Conservation (phyloP, 2,888 invertebrate species). For the Amphipoea oculea region DNA sequence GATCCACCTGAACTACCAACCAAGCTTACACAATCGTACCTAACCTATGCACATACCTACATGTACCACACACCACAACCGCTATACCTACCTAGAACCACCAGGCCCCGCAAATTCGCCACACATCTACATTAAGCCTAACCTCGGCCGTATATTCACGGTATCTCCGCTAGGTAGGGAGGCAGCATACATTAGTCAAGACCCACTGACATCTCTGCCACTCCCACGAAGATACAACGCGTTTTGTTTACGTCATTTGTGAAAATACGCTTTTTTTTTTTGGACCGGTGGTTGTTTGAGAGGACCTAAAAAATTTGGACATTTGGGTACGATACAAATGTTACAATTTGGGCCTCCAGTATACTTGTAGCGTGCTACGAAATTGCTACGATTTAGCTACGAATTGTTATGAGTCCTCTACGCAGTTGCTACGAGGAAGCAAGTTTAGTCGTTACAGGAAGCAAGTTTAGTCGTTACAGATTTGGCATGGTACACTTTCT, state of each 20-base stretch:
- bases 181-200: conserved; percentile 66
- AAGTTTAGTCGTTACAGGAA: background rate
- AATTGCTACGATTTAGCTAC: conserved; percentile 30
- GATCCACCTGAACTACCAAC: background rate
- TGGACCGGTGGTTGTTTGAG: background rate
- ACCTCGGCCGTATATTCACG: conserved; percentile 65
- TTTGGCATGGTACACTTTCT: background rate
- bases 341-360: background rate
- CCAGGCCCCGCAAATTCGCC: conserved; percentile 46
- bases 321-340: background rate
- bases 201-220: conserved; percentile 63
- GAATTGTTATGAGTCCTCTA: conserved; percentile 3
- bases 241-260: conserved; percentile 60
- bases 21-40: background rate
- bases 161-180: conserved; percentile 57
- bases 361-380: conserved; percentile 10
- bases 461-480: background rate
- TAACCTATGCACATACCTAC: background rate
- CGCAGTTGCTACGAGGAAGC: conserved; percentile 7
- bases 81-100: conserved; percentile 35
- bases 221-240: conserved; percentile 60
- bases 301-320: background rate
- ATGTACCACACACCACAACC: conserved; percentile 1
- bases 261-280: conserved; percentile 46
- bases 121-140: conserved; percentile 59